phyloP scores from a whole-genome alignment of 2,888 invertebrate species.

The Eledona agricola region DNA sequence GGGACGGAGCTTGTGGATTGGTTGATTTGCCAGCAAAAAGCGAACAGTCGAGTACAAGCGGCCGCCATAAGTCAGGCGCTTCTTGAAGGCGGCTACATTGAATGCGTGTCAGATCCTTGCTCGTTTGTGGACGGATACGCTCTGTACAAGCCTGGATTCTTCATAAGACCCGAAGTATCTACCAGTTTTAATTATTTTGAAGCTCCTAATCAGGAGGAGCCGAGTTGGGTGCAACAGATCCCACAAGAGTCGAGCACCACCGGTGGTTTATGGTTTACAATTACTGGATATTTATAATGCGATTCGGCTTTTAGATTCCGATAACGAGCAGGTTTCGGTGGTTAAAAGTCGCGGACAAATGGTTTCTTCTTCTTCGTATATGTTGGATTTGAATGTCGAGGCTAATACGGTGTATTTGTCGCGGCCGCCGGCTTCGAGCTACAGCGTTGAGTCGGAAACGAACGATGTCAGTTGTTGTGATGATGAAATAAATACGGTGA shows the following conservation, averaged over 20 bases:
- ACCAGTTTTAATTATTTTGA: conserved; percentile 56
- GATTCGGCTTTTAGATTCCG: conserved; percentile 59
- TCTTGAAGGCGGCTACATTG: conserved; percentile 78
- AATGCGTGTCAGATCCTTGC: conserved; percentile 68
- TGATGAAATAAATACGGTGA: conserved; percentile 47
- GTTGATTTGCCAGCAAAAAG: conserved; percentile 80
- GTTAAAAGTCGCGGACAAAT: conserved; percentile 55
- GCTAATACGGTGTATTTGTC: conserved; percentile 70
- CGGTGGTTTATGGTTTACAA: conserved; percentile 42
- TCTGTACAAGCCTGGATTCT: conserved; percentile 62
- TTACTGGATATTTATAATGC: conserved; percentile 1
- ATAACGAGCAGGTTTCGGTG: conserved; percentile 58
- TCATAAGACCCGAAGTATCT: conserved; percentile 51
- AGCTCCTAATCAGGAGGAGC: conserved; percentile 65
- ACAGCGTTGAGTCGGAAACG: conserved; percentile 38
- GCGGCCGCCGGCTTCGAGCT: conserved; percentile 58
- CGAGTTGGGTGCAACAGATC: conserved; percentile 68
- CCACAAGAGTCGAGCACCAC: conserved; percentile 54
- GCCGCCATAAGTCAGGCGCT: conserved; percentile 80
- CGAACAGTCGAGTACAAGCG: conserved; percentile 80
- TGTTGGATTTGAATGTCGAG: conserved; percentile 71
- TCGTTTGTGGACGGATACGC: conserved; percentile 64
- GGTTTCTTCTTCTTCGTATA: conserved; percentile 66
- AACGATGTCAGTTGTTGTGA: conserved; percentile 21
- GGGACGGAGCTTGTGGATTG: conserved; percentile 86